phyloP scores from a whole-genome alignment of 2,888 invertebrate genomes.

The Hydrotaea diabolus region DNA sequence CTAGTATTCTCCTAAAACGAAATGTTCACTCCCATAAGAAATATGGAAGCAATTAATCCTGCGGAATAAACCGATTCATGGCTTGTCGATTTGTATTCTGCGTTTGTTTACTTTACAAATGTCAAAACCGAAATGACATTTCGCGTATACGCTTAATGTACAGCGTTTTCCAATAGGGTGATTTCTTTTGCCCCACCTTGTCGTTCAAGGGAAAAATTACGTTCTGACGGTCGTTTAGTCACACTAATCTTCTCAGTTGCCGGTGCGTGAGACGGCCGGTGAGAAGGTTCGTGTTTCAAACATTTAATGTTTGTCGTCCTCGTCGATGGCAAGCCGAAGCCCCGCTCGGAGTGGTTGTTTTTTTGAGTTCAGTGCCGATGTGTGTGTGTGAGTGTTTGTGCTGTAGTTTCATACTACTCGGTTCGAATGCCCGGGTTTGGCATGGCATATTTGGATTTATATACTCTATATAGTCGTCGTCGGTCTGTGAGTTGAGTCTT shows the following conservation, averaged over 20 bases:
- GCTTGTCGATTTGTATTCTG: too few relatives aligned
- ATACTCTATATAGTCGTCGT: constrained; percentile 25
- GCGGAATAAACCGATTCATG: too few relatives aligned
- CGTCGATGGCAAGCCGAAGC: neutral
- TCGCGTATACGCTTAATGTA: too few relatives aligned
- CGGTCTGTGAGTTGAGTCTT: constrained; percentile 56
- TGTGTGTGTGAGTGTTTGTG: neutral
- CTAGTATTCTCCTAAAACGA: too few relatives aligned
- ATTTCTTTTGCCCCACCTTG: too few relatives aligned
- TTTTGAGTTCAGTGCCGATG: neutral
- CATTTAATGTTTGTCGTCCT: constrained; percentile 9
- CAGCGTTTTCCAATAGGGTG: too few relatives aligned
- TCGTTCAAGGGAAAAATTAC: constrained; percentile 56
- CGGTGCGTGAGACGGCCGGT: neutral
- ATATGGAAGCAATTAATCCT: too few relatives aligned
- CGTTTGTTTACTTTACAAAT: too few relatives aligned
- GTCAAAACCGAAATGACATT: too few relatives aligned
- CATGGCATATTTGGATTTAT: constrained; percentile 36
- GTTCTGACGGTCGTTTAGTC: constrained; percentile 43
- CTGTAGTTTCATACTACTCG: constrained; percentile 24
- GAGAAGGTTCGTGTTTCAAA: constrained; percentile 23
- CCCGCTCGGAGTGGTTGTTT: neutral
- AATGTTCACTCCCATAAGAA: too few relatives aligned
- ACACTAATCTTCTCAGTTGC: neutral
- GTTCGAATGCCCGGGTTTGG: constrained; percentile 59